Base-by-base conservation (phyloP, 1,140 invertebrate genomes). In the Charaxes varanes region DNA sequence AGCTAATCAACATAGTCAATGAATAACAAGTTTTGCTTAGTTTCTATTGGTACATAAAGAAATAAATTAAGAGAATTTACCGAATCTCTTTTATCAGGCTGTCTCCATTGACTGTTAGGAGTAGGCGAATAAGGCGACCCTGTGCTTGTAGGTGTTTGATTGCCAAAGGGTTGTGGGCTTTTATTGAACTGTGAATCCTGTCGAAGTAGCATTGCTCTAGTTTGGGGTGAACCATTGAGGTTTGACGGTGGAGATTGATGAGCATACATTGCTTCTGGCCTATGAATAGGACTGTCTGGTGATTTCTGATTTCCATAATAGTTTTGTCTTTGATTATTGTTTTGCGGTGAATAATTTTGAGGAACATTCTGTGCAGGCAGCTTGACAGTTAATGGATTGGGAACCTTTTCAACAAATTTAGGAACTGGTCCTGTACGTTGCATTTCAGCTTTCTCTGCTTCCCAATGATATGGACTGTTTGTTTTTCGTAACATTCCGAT, bases 401-500 rank as follows among this genome's bases (percentile, higher is more conserved):
- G 78, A 3, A 70, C 66, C 41, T 84, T 84, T 17, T 85, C 79
- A 14, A 72, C 44, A 50, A 79, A 85, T 47, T 84, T 85, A 2
- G 82, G 82, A 3, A 83, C 68, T 10, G 60, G 47, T 6, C 78
- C 82, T 40, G 79, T 61, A 12, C 60, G 59, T 19, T 74, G 56
- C 11, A 63, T 33, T n/a, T 84, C 72, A 3, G 72, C 74, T 28
- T 81, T 66, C 43, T 86, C 84, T 5, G 67, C 56, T 55, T 86
- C 81, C 82, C 84, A 85, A 28, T 85, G 84, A 27, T 85, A 85
- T 4, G 84, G 84, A 41, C 84, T 85, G 31, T 84, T 80, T 4
- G 84, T 85, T 74, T 86, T 86, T 34, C 84, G 62, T 22, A 86
- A 48, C 84, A 85, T 85, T 32, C 84, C 87, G 63, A 90, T 90